These are phyloP conservation scores for Micromesistius poutassou DNA, from an alignment of 2,797 vertebrate species.

Conservation along the genomic window DNA sequence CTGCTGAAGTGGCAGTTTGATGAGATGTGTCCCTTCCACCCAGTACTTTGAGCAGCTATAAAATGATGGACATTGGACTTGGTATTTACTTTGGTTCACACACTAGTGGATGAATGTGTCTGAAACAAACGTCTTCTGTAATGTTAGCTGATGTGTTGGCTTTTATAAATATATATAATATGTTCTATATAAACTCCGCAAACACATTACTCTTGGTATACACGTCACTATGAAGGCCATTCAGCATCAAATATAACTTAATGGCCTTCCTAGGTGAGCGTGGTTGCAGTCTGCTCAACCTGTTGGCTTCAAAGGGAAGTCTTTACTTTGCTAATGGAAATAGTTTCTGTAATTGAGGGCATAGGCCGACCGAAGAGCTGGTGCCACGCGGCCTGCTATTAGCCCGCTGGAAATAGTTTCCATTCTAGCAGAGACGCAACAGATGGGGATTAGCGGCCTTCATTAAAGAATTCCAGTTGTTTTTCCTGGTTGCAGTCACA, in stretches of 20 bases:
- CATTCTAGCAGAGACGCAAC: conserved; percentile 44
- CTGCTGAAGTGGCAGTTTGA: background rate
- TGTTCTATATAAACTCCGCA: background rate
- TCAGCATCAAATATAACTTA: background rate
- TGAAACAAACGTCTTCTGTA: background rate
- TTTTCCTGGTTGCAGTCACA: conserved; percentile 16
- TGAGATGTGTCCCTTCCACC: background rate
- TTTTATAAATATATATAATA: background rate
- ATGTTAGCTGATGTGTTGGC: background rate
- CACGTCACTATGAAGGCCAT: background rate
- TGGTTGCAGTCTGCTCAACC: conserved; percentile 11
- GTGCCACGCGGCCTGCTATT: conserved; percentile 44
- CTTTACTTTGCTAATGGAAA: conserved; percentile 42
- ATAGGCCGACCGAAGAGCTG: conserved; percentile 41
- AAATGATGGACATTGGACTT: background rate
- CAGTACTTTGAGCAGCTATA: background rate
- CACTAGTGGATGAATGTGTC: background rate
- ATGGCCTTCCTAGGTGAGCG: background rate
- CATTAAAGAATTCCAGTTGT: conserved; percentile 29
- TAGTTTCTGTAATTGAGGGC: conserved; percentile 29
- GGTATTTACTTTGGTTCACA: background rate
- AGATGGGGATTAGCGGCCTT: conserved; percentile 40
- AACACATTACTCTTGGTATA: background rate
- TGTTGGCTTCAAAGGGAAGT: conserved; percentile 31
- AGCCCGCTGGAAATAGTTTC: conserved; percentile 49